Percentiles rank a stretch among this genome's conserved stretches.
Conservation (phyloP, 2,113 vertebrate genomes). For the Crotalus horridus region DNA sequence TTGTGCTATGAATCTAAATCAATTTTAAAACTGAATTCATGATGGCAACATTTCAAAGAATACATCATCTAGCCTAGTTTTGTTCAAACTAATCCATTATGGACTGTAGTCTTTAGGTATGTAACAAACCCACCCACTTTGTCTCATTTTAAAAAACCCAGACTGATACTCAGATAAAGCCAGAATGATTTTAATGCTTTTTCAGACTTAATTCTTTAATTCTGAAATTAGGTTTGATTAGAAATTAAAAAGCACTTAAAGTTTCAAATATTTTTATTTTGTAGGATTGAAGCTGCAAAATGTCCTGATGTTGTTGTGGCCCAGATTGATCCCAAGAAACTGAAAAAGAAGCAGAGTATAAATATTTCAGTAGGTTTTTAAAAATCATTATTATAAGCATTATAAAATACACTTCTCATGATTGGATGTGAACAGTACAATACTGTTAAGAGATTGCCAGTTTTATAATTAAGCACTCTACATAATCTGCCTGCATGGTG, state of each 20-base stretch:
- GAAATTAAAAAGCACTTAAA: background rate
- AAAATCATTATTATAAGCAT: background rate
- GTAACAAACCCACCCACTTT: background rate
- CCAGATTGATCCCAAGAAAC: constrained; percentile 92
- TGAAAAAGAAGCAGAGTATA: constrained; percentile 87
- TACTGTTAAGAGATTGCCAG: background rate
- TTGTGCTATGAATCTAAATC: background rate
- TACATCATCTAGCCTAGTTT: background rate
- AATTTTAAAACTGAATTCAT: background rate
- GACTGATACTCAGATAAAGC: background rate
- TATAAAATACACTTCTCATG: background rate
- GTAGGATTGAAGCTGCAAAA: constrained; percentile 88
- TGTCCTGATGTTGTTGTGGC: constrained; percentile 96
- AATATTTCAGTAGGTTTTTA: constrained; percentile 83
- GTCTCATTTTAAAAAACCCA: background rate
- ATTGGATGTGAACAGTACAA: background rate
- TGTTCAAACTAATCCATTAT: background rate
- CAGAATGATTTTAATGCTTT: background rate
- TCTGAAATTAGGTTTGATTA: background rate
- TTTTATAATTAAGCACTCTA: background rate
- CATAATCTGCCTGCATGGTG: constrained; percentile 3
- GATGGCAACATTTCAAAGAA: background rate
- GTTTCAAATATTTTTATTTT: constrained; percentile 35
- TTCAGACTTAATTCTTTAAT: background rate
- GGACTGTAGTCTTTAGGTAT: background rate